A percentile compares a stretch with the other conserved stretches of the same genome.
Conservation (phyloP, 1,140 invertebrate genomes). For the Macrosteles quadrilineatus region DNA sequence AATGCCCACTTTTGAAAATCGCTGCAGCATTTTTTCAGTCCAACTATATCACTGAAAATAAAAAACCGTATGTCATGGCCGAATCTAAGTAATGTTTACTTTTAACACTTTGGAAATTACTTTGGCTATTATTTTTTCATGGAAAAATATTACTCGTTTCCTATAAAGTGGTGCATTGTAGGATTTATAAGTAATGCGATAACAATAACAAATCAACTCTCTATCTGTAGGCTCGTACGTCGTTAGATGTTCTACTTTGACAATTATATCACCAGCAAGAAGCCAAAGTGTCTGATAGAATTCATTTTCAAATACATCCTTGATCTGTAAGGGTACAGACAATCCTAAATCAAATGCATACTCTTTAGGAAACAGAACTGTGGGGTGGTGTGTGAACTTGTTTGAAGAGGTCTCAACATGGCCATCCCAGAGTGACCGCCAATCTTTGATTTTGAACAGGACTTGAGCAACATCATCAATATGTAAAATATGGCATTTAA, state of each 20-base stretch:
- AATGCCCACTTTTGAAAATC: not conserved
- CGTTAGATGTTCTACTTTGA: constrained; percentile 46
- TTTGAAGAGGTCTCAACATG: not conserved
- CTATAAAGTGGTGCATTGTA: constrained; percentile 47
- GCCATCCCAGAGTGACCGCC: constrained; percentile 38
- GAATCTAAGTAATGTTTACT: not conserved
- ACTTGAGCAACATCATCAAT: constrained; percentile 17
- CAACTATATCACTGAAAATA: not conserved
- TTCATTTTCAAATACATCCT: constrained; percentile 41
- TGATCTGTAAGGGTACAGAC: constrained; percentile 21
- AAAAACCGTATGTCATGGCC: not conserved
- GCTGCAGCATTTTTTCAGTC: not conserved
- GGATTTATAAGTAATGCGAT: constrained; percentile 52
- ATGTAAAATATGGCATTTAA: not conserved
- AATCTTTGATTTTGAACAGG: constrained; percentile 33
- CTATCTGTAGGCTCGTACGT: constrained; percentile 44
- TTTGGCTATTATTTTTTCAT: constrained; percentile 49
- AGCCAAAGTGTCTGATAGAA: constrained; percentile 49
- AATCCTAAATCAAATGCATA: constrained; percentile 52
- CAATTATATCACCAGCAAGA: constrained; percentile 48
- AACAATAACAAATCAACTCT: constrained; percentile 47
- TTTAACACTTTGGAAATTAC: constrained; percentile 28
- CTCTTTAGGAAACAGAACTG: constrained; percentile 41
- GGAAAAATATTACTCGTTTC: constrained; percentile 50
- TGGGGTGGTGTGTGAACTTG: not conserved